These are phyloP conservation scores for Morbakka virulenta DNA, from an alignment of 30 jellyfish, hydroid and myxozoan genomes.

Conservation along the genomic window DNA sequence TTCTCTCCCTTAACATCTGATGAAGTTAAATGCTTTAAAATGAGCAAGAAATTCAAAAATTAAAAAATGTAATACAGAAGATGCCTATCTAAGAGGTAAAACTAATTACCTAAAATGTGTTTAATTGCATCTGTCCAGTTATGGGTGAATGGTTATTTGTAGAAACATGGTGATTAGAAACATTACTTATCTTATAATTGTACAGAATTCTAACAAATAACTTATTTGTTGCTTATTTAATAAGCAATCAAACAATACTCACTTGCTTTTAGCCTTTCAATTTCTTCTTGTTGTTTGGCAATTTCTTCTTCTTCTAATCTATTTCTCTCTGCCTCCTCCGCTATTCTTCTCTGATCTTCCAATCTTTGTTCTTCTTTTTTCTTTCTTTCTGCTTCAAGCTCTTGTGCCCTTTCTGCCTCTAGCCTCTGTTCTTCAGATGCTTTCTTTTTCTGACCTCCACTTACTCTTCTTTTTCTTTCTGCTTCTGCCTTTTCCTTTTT, in stretches of 20 bases:
- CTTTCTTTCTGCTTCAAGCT: conserved; percentile 21
- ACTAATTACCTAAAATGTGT: too few species aligned
- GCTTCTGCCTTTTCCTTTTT: conserved; percentile 10
- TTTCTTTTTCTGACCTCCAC: background rate
- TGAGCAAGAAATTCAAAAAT: too few species aligned
- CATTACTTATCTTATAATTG: too few species aligned
- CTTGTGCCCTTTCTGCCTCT: conserved; percentile 18
- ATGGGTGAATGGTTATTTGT: too few species aligned
- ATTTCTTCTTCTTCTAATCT: conserved; percentile 59
- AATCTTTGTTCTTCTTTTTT: conserved; percentile 33
- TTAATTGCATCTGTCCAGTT: too few species aligned
- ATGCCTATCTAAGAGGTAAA: too few species aligned
- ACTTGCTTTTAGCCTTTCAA: conserved; percentile 51
- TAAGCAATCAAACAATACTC: background rate
- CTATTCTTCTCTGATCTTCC: conserved; percentile 54
- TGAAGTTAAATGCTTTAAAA: too few species aligned
- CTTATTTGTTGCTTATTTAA: background rate
- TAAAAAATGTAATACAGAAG: too few species aligned
- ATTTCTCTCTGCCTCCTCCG: conserved; percentile 55
- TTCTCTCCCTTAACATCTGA: too few species aligned
- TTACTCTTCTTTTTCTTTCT: background rate
- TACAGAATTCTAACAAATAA: too few species aligned
- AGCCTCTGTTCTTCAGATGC: conserved; percentile 41
- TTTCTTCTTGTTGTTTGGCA: conserved; percentile 46
- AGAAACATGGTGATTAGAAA: too few species aligned